A percentile compares a stretch with the other conserved stretches of the same genome.
Evolutionary conservation across 2,888 invertebrate species (phyloP).

Genomic region (Drosophila koepferae): DNA sequence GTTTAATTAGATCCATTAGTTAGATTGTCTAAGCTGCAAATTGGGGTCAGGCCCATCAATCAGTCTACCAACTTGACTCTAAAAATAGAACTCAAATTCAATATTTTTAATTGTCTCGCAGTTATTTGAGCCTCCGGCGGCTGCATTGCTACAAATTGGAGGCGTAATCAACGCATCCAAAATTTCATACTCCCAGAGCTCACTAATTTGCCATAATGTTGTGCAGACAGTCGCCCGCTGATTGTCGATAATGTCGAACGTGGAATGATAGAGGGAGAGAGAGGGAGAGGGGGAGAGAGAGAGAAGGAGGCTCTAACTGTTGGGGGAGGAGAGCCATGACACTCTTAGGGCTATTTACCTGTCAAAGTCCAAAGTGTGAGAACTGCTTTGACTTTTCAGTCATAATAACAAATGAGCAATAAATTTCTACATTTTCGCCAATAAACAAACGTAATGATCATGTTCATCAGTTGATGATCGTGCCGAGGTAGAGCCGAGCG

Average conservation of each 20-base stretch:
- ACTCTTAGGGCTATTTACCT: constrained; percentile 59
- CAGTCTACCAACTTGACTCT: constrained; percentile 24
- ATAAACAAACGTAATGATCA: constrained; percentile 78
- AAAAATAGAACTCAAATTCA: constrained; percentile 32
- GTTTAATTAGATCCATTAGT: constrained; percentile 14
- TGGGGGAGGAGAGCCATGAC: constrained; percentile 23
- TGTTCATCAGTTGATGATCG: constrained; percentile 48
- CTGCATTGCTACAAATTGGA: constrained; percentile 11
- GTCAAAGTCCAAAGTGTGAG: constrained; percentile 71
- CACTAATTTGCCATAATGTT: constrained; percentile 63
- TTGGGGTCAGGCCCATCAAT: constrained; percentile 53
- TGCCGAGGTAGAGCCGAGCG: constrained; percentile 24
- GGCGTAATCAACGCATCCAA: constrained; percentile 35
- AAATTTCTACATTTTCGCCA: constrained; percentile 79
- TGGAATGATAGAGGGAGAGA: background rate
- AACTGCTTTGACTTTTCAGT: constrained; percentile 64
- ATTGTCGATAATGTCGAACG: constrained; percentile 62
- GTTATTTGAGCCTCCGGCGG: constrained; percentile 34
- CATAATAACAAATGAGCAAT: constrained; percentile 73
- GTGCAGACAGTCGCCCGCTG: constrained; percentile 56
- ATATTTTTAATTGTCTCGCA: constrained; percentile 25
- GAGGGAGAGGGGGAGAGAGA: background rate
- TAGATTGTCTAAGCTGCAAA: constrained; percentile 18
- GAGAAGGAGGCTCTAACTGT: background rate
- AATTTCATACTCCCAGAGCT: constrained; percentile 21